phyloP scores from a whole-genome alignment of 2,113 vertebrate genomes.

The Dromaius novaehollandiae region DNA sequence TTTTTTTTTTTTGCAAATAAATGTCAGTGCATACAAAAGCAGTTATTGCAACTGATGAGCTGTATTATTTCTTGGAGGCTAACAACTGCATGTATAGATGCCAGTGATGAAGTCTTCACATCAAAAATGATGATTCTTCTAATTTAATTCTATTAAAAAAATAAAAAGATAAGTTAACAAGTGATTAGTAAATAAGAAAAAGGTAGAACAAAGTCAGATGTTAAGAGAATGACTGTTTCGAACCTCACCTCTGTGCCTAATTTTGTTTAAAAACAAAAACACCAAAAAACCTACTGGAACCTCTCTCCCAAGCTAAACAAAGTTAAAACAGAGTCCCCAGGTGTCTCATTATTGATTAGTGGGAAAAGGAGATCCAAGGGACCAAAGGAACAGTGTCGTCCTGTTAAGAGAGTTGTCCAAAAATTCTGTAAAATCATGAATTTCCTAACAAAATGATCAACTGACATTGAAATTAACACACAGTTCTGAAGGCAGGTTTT shows the following conservation, averaged over 20 bases:
- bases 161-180: background rate
- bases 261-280: background rate
- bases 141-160: constrained; percentile 1
- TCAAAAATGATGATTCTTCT: background rate
- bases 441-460: background rate
- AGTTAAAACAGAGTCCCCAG: background rate
- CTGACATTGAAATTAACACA: background rate
- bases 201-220: background rate
- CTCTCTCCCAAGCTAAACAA: background rate
- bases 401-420: background rate
- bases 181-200: background rate
- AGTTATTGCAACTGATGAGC: constrained; percentile 18
- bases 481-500: background rate
- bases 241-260: background rate
- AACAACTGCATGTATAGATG: background rate
- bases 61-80: constrained; percentile 17
- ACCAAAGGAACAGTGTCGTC: background rate
- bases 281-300: background rate
- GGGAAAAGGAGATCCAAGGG: background rate
- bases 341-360: background rate
- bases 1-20: constrained; percentile 36
- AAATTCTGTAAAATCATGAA: background rate
- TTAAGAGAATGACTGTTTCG: background rate
- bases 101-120: constrained; percentile 7
- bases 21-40: constrained; percentile 9